phyloP scores from a whole-genome alignment of 1,140 invertebrate species.

The Drosophila lini region DNA sequence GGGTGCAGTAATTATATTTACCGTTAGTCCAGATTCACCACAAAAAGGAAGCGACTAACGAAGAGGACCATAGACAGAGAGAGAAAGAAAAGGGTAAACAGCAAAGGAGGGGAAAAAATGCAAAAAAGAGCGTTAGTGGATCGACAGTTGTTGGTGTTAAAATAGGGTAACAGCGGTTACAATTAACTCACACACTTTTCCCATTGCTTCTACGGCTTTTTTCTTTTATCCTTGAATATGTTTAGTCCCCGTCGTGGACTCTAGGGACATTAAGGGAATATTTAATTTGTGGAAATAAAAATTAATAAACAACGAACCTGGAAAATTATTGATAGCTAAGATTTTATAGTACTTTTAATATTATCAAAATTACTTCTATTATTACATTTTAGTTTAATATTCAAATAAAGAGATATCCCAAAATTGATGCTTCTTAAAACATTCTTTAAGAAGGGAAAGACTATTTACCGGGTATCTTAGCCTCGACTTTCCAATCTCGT shows the following conservation, averaged over 20 bases:
- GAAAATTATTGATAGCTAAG: no score
- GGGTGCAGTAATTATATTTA: slow-evolving; percentile 75
- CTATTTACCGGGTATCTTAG: slow-evolving; percentile 8
- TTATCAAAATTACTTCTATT: no score
- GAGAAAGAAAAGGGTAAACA: slow-evolving; percentile 4
- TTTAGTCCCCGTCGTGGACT: neutral
- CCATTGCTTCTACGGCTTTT: neutral
- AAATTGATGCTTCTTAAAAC: no score
- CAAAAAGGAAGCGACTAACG: slow-evolving; percentile 44
- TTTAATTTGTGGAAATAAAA: neutral
- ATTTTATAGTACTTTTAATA: no score
- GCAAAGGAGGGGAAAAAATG: slow-evolving; percentile 13
- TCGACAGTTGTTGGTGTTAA: slow-evolving; percentile 35
- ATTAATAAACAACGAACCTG: neutral
- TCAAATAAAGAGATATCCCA: no score
- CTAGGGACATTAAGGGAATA: neutral
- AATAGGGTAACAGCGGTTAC: slow-evolving; percentile 32
- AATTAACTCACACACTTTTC: slow-evolving; percentile 23
- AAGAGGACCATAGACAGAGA: slow-evolving; percentile 4
- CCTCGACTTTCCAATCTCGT: neutral
- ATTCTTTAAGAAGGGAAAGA: no score
- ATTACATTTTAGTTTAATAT: no score
- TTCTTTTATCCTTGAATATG: neutral
- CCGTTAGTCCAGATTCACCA: slow-evolving; percentile 64
- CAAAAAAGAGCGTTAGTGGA: slow-evolving; percentile 21